phyloP scores from a whole-genome alignment of 1,140 invertebrate genomes.

The Lucilia sericata region DNA sequence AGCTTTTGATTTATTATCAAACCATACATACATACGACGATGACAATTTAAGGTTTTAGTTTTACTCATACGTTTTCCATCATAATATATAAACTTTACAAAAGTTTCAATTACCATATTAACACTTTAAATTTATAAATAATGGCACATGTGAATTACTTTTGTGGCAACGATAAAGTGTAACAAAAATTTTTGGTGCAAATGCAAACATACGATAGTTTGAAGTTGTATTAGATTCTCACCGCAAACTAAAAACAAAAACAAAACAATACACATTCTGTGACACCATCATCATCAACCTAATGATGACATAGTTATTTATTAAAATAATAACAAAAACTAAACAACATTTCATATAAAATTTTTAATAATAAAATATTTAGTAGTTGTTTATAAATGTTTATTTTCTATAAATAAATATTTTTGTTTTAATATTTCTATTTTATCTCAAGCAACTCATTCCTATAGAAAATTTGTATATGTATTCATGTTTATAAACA shows the following conservation, averaged over 20 bases:
- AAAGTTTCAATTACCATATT: conserved; percentile 6
- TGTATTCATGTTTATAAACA: background rate
- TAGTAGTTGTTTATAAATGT: background rate
- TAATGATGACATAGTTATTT: background rate
- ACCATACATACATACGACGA: background rate
- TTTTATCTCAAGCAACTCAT: background rate
- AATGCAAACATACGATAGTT: background rate
- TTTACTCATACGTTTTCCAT: background rate
- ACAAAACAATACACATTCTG: background rate
- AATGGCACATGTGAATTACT: background rate
- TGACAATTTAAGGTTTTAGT: background rate
- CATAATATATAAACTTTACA: background rate
- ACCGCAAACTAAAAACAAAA: background rate
- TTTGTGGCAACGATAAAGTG: background rate
- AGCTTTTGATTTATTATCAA: background rate
- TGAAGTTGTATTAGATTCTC: conserved; percentile 3
- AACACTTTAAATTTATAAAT: background rate
- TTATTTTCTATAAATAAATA: background rate
- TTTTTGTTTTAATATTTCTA: background rate
- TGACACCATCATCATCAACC: background rate
- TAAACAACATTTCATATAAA: background rate
- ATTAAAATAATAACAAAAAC: background rate
- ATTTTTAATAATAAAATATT: background rate
- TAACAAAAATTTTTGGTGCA: background rate
- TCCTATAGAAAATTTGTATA: background rate